Evolutionary conservation across 2,888 invertebrate genomes (phyloP), one percentile per base, ranked within the genome.

Genomic region (Agrotis ipsilon): DNA sequence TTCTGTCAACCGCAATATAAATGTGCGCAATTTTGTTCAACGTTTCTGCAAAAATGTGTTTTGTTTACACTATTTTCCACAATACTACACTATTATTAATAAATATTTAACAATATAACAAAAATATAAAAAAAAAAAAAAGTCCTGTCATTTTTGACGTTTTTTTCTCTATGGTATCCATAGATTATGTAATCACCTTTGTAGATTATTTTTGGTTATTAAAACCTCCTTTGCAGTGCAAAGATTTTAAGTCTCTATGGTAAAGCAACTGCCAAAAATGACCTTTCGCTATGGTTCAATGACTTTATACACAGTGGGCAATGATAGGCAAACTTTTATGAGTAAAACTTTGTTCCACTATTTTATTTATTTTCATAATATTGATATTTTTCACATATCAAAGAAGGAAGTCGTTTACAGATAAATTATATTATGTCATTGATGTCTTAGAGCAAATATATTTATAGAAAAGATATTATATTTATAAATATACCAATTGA

Each of bases 1-100:
- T 88, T 89, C 89, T 88, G 90, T 89, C 90, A 91, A 90, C 91
- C 88, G 87, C 89, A 87, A 87, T 87, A 87, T 51, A 66, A 80
- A 80, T 83, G 83, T 82, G 81, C 58, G 84, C 83, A 80, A 85
- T 81, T 73, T 63, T 73, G 67, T 72, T 85, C 78, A 39, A 39
- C 81, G 75, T 82, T 83, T 66, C 62, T 76, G 63, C 55, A 14
- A 54, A 27, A 46, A 19, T 65, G 18, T 48, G 78, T 72, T 81
- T 79, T 83, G 39, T 78, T 84, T 76, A 78, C 72, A 51, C 61
- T 62, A 68, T 79, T 73, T 66, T 67, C 54, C 57, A 70, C 61
- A 24, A 39, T 49, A 63, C 52, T 39, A 52, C 27, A 57, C 4
- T 19, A 1, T 14, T 59, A 74, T 4, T 21, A 51, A 32, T 65